phyloP scores from a whole-genome alignment of 2,113 vertebrate species.

The Cygnus buccinator region DNA sequence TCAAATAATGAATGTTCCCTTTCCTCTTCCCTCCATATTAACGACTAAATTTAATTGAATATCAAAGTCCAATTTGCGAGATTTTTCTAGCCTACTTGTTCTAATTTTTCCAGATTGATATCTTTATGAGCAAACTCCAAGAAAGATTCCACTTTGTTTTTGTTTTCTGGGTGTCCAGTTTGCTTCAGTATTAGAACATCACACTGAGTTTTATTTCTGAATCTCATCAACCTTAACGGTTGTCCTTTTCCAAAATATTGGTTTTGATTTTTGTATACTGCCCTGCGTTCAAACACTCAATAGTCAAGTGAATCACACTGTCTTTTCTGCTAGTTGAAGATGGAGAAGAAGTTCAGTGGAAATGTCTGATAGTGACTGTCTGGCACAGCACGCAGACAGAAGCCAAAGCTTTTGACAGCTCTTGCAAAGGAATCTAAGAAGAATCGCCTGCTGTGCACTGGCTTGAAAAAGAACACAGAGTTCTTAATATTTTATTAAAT shows the following conservation, averaged over 20 bases:
- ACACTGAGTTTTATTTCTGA: neutral
- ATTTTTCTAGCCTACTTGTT: neutral
- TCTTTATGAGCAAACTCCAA: neutral
- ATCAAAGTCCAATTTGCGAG: neutral
- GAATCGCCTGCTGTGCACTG: neutral
- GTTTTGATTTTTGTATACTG: neutral
- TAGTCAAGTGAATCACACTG: neutral
- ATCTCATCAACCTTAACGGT: neutral
- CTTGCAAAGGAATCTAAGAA: neutral
- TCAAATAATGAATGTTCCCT: conserved; percentile 32
- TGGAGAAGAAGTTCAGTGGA: neutral
- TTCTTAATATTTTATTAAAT: conserved; percentile 2
- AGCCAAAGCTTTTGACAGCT: conserved; percentile 32
- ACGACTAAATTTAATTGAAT: neutral
- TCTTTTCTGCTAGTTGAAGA: neutral
- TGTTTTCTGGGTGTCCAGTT: neutral
- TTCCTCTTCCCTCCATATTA: neutral
- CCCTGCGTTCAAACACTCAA: neutral
- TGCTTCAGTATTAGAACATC: neutral
- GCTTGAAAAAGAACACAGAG: neutral
- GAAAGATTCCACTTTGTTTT: neutral
- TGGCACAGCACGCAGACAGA: neutral
- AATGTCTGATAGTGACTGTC: neutral
- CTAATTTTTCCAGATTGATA: neutral
- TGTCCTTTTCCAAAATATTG: neutral